phyloP scores from a whole-genome alignment of 2,797 vertebrate species.

The Sebastes taczanowskii region DNA sequence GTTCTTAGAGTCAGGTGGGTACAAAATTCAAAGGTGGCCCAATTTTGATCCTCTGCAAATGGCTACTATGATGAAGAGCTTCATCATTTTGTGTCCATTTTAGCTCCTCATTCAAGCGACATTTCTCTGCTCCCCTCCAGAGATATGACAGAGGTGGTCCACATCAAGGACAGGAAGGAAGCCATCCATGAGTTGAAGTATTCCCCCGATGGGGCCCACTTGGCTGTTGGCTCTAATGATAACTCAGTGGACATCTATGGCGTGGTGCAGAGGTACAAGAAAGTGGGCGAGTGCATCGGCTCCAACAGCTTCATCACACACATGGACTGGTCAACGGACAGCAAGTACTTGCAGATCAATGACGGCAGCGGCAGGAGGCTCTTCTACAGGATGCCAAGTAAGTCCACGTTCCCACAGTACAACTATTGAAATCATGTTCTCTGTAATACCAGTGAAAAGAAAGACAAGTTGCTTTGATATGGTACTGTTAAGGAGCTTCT shows the following conservation, averaged over 20 bases:
- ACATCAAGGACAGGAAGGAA: slow-evolving; percentile 98
- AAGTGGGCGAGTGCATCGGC: slow-evolving; percentile 94
- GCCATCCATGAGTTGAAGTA: slow-evolving; percentile 99
- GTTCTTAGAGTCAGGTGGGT: slow-evolving; percentile 94
- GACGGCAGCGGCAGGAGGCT: slow-evolving; percentile 93
- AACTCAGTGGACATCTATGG: slow-evolving; percentile 95
- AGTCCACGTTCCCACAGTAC: slow-evolving; percentile 35
- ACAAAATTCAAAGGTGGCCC: not conserved
- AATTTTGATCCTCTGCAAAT: slow-evolving; percentile 5
- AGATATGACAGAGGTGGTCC: slow-evolving; percentile 99
- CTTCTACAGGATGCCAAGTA: slow-evolving; percentile 98
- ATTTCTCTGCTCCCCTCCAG: slow-evolving; percentile 72
- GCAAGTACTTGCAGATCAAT: slow-evolving; percentile 96
- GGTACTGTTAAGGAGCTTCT: not conserved
- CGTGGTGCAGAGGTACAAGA: slow-evolving; percentile 97
- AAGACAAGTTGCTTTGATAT: not conserved
- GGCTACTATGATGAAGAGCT: not conserved
- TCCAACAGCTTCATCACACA: slow-evolving; percentile 96
- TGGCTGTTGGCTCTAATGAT: slow-evolving; percentile 97
- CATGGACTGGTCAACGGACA: slow-evolving; percentile 98
- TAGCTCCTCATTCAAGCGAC: slow-evolving; percentile 7
- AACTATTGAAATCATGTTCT: not conserved
- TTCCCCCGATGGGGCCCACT: slow-evolving; percentile 93
- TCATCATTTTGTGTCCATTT: slow-evolving; percentile 6
- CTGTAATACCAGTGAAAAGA: not conserved